phyloP scores from a whole-genome alignment of 2,113 vertebrate species.

The Prionailurus bengalensis region DNA sequence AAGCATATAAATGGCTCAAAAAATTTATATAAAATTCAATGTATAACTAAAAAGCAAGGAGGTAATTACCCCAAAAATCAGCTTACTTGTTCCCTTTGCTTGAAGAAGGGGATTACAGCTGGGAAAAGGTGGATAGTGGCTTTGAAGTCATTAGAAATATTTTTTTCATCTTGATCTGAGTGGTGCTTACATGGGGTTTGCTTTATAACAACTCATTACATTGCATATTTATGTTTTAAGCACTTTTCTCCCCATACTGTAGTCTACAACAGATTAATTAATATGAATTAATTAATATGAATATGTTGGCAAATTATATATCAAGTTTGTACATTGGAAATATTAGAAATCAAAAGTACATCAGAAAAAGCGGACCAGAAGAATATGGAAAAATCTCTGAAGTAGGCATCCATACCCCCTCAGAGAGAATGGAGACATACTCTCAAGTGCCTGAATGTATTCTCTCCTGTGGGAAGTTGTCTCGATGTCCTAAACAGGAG shows the following conservation, averaged over 20 bases:
- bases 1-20: not conserved
- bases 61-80: not conserved
- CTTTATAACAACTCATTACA: not conserved
- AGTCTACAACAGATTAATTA: not conserved
- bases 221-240: not conserved
- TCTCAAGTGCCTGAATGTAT: not conserved
- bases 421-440: not conserved
- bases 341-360: not conserved
- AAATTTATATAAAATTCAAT: not conserved
- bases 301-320: not conserved
- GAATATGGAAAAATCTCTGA: not conserved
- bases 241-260: not conserved
- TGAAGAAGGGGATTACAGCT: not conserved
- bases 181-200: not conserved
- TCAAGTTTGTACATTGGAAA: too few species aligned
- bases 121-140: not conserved
- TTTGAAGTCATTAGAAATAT: not conserved
- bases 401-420: not conserved
- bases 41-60: not conserved
- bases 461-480: not conserved
- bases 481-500: not conserved
- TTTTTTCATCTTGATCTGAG: not conserved
- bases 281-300: too few species aligned
- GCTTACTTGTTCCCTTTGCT: not conserved
- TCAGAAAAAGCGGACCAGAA: not conserved